phyloP scores from a whole-genome alignment of 1,140 invertebrate species.

The Drosophila micromelanica region DNA sequence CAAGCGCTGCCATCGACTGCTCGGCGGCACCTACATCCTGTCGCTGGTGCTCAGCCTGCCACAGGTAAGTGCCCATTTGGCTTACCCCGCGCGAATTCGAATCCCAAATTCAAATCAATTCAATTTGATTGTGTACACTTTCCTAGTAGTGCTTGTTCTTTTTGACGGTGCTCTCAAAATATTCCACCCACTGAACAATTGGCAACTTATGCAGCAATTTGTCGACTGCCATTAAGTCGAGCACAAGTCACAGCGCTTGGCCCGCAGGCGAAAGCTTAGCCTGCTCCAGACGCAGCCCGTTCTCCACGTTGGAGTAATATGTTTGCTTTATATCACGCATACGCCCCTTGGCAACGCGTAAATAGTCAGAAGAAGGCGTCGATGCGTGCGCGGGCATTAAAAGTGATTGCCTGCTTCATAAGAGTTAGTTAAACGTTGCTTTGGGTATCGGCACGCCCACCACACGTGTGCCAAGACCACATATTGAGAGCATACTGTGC shows the following conservation, averaged over 20 bases:
- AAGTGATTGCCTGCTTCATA: conserved; percentile 71
- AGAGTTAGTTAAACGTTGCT: conserved; percentile 68
- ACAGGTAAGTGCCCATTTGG: conserved; percentile 87
- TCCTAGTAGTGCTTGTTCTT: neutral
- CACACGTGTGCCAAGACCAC: conserved; percentile 20
- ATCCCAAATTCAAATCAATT: conserved; percentile 21
- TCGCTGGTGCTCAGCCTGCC: conserved; percentile 90
- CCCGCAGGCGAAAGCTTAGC: neutral
- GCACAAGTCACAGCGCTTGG: neutral
- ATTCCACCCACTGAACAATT: conserved; percentile 14
- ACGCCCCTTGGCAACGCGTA: conserved; percentile 63
- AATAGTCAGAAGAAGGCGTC: conserved; percentile 57
- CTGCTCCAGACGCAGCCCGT: neutral
- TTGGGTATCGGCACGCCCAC: conserved; percentile 48
- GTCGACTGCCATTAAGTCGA: conserved; percentile 56
- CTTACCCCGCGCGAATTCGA: neutral
- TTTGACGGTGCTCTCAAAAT: neutral
- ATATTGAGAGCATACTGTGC: neutral
- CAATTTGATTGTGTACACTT: conserved; percentile 21
- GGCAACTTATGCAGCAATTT: conserved; percentile 40
- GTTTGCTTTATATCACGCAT: conserved; percentile 75
- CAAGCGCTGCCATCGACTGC: conserved; percentile 87
- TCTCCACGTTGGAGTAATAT: conserved; percentile 54
- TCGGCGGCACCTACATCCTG: conserved; percentile 88
- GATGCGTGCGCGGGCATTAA: conserved; percentile 62